Percentiles rank a stretch among this genome's conserved stretches.
Evolutionary conservation across 2,113 vertebrate genomes (phyloP).

Genomic region (Paedocypris sp.): DNA sequence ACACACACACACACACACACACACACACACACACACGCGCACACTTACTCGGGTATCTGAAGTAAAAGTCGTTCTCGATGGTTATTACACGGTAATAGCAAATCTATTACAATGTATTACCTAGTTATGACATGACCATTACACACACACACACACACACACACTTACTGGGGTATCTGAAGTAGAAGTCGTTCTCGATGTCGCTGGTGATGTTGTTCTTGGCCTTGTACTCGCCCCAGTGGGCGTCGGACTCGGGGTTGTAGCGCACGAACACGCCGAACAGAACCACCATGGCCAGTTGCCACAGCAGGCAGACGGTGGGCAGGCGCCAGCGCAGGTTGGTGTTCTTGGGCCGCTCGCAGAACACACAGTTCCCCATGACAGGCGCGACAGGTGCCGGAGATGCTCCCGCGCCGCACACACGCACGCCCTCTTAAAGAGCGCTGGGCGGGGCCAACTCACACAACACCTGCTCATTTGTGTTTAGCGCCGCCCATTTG

Average conservation of each 20-base stretch:
- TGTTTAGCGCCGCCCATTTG: no score
- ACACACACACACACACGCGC: no score
- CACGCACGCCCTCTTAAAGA: no score
- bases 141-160: no score
- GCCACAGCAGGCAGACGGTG: conserved; percentile 70
- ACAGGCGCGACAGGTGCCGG: not conserved
- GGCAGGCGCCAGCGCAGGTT: conserved; percentile 75
- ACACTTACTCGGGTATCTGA: no score
- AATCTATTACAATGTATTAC: no score
- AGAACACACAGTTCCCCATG: conserved; percentile 50
- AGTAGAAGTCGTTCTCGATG: conserved; percentile 90
- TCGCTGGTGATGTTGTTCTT: conserved; percentile 61
- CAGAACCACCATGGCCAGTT: conserved; percentile 78
- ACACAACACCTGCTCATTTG: no score
- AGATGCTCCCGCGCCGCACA: no score
- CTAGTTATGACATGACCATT: not conserved
- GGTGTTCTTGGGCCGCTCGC: conserved; percentile 65
- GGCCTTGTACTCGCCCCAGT: conserved; percentile 58
- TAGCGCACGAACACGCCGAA: conserved; percentile 87
- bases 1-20: no score
- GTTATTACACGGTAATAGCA: no score
- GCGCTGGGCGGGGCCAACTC: no score
- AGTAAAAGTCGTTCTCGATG: no score
- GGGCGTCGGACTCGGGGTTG: conserved; percentile 50
- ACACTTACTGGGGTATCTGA: conserved; percentile 78